These are phyloP conservation scores for Antechinus flavipes DNA, from an alignment of 2,113 vertebrate genomes.

Conservation along the genomic window DNA sequence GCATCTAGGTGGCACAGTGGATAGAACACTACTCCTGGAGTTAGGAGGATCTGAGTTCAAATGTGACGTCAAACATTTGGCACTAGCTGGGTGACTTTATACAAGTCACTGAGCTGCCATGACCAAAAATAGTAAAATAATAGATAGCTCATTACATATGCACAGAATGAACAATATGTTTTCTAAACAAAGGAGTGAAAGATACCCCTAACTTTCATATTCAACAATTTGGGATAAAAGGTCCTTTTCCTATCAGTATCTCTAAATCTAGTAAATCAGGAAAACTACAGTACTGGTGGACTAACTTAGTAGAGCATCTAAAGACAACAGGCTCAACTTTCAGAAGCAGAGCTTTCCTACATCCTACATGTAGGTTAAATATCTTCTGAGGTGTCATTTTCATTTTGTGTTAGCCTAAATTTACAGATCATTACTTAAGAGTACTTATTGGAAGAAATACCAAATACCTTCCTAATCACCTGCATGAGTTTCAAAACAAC, in stretches of 20 bases:
- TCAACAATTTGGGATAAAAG: background rate
- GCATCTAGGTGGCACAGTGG: too few species aligned
- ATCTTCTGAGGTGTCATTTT: background rate
- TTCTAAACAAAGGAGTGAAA: background rate
- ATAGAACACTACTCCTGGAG: too few species aligned
- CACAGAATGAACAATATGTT: background rate
- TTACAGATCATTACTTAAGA: too few species aligned
- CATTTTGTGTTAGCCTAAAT: background rate
- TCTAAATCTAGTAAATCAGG: background rate
- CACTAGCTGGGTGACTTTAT: too few species aligned
- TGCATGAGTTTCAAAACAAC: too few species aligned
- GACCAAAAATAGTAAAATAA: too few species aligned
- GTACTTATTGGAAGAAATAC: too few species aligned
- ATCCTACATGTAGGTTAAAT: background rate
- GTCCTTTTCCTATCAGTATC: background rate
- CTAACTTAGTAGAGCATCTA: background rate
- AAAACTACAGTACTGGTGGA: background rate
- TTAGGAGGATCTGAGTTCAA: too few species aligned
- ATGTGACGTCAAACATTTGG: too few species aligned
- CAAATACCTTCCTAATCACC: too few species aligned
- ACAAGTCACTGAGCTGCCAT: too few species aligned
- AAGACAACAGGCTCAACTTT: background rate
- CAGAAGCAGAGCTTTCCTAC: background rate
- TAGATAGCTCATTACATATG: background rate
- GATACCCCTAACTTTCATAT: background rate